phyloP scores from a whole-genome alignment of 2,888 invertebrate species.

The Tortrix viridana region DNA sequence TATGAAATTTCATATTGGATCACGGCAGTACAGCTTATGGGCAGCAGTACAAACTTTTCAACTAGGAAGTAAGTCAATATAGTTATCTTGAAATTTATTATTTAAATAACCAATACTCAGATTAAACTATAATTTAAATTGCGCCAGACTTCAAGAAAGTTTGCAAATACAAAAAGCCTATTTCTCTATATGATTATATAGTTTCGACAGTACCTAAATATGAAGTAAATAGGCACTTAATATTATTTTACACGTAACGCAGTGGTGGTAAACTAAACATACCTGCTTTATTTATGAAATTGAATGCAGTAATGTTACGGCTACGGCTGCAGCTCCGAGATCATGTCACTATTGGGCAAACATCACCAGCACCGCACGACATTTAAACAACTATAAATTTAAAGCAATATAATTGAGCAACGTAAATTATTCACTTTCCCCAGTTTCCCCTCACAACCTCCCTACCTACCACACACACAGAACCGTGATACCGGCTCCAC shows the following conservation, averaged over 20 bases:
- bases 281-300: conserved; percentile 21
- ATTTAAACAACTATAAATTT: neutral
- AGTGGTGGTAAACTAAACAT: conserved; percentile 26
- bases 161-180: neutral
- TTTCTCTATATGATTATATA: neutral
- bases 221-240: conserved; percentile 21
- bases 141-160: too few species aligned
- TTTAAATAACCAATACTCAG: too few species aligned
- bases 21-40: too few species aligned
- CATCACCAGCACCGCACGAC: neutral
- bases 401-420: conserved; percentile 28
- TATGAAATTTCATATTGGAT: too few species aligned
- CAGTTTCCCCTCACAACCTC: conserved; percentile 27
- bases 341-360: conserved; percentile 21
- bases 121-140: too few species aligned
- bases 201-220: conserved; percentile 2
- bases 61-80: too few species aligned
- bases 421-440: conserved; percentile 30
- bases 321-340: conserved; percentile 7
- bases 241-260: conserved; percentile 18
- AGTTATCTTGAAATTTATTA: too few species aligned
- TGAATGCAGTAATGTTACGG: conserved; percentile 17
- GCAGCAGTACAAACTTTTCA: too few species aligned
- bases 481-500: too few species aligned
- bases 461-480: conserved; percentile 5